Evolutionary conservation across 2,113 vertebrate genomes (phyloP), one percentile per base, ranked within the genome.

Genomic region (Egretta garzetta): DNA sequence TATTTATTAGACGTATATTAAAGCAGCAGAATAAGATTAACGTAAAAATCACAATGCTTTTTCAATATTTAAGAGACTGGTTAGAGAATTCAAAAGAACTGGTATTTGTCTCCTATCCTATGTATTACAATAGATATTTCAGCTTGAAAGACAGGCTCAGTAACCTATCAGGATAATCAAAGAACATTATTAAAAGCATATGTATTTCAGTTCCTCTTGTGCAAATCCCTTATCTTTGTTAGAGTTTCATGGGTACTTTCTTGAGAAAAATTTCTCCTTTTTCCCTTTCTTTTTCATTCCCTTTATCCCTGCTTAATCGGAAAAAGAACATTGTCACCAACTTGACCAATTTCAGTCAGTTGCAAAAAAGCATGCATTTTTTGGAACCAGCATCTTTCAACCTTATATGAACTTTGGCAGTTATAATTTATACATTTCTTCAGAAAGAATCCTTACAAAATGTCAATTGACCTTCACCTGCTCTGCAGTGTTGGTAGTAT

Each of bases 1-100:
- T 83, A 70, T 76, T 93, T 94, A 70, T 80, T 62, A 93, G n/a
- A 86, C 76, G 15, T 52, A 45, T 62, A 62, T 80, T 88, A 83
- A 93, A 86, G 24, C 6, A 56, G 39, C 8, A 86, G 47, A 85
- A 86, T 85, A 28, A 80, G 45, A 75, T 92, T 68, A 83, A 68
- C 14, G 37, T 39, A 60, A 82, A 70, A 88, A 62, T 50, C 30
- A 49, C 11, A 60, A 28, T 4, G 12, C 2, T 30, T 93, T 83
- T 72, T 47, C 20, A 59, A 37, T 59, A 83, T 80, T 86, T 76
- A 88, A 88, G 35, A 21, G 18, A 49, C 1, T 53, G 14, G 8
- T 66, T 45, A 58, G 10, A 62, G 2, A 71, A 73, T n/a, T 73
- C 14, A 20, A 66, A 86, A 76, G 5, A 68, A 58, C 2, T 32